Evolutionary conservation across 2,113 vertebrate species (phyloP).

Genomic region (Carassius carassius): DNA sequence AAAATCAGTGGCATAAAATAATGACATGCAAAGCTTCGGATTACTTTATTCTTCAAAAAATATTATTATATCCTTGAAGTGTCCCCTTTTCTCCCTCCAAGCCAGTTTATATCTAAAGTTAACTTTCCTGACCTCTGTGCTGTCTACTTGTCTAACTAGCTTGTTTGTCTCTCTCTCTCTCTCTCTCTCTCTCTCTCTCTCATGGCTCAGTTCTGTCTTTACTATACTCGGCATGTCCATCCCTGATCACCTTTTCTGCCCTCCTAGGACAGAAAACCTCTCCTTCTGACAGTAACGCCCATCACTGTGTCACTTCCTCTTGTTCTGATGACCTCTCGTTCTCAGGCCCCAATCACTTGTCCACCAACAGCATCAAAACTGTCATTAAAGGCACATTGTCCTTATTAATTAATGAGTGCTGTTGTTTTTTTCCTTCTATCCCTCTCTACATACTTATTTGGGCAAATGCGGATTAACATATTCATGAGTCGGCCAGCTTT

Average conservation of each 20-base stretch:
- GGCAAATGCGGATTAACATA: conserved; percentile 79
- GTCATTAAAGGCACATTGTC: conserved; percentile 75
- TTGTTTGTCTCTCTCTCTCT: conserved; percentile 8
- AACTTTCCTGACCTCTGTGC: conserved; percentile 46
- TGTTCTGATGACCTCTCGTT: conserved; percentile 38
- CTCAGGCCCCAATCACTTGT: conserved; percentile 33
- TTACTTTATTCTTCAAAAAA: neutral
- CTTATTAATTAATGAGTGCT: conserved; percentile 77
- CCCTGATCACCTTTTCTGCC: conserved; percentile 49
- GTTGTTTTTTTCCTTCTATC: conserved; percentile 46
- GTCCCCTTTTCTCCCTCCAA: conserved; percentile 16
- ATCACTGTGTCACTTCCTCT: conserved; percentile 35
- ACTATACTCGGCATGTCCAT: conserved; percentile 27
- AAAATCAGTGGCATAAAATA: neutral
- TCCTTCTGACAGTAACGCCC: conserved; percentile 21
- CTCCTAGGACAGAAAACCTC: conserved; percentile 33
- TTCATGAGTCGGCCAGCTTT: conserved; percentile 80
- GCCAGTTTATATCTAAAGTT: conserved; percentile 34
- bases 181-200: neutral
- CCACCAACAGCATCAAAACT: conserved; percentile 58
- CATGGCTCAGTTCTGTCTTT: conserved; percentile 15
- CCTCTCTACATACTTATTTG: conserved; percentile 45
- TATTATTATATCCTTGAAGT: conserved; percentile 14
- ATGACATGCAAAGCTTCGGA: neutral
- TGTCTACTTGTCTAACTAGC: conserved; percentile 31